phyloP scores from a whole-genome alignment of 2,888 invertebrate genomes.

The Suillia variegata region DNA sequence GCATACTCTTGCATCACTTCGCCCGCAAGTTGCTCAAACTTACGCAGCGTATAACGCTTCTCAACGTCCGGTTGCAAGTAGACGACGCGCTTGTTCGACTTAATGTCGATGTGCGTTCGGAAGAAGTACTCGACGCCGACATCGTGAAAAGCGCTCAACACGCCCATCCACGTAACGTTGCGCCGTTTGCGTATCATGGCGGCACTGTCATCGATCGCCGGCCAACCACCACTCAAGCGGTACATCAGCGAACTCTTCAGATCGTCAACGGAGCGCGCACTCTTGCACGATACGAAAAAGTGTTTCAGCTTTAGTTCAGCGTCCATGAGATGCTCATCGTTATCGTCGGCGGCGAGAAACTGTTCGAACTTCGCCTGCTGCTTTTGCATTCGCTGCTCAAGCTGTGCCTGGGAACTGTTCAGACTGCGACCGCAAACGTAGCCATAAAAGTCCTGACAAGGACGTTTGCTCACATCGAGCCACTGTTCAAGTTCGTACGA shows the following conservation, averaged over 20 bases:
- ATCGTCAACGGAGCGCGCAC: conserved; percentile 42
- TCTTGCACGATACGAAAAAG: conserved; percentile 52
- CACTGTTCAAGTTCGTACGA: conserved; percentile 46
- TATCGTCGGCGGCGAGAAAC: conserved; percentile 37
- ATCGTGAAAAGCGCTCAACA: conserved; percentile 51
- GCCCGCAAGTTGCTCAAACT: conserved; percentile 49
- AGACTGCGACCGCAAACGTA: conserved; percentile 48
- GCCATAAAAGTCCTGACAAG: conserved; percentile 54
- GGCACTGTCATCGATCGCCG: conserved; percentile 44
- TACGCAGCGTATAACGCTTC: conserved; percentile 45
- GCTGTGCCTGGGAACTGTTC: conserved; percentile 34
- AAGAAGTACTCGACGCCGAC: conserved; percentile 54
- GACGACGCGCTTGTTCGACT: conserved; percentile 51
- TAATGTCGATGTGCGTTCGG: conserved; percentile 45
- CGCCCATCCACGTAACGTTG: conserved; percentile 47
- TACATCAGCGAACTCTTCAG: conserved; percentile 48
- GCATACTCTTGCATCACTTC: conserved; percentile 46
- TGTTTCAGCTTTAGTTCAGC: conserved; percentile 51
- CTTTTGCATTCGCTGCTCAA: conserved; percentile 34
- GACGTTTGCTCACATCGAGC: conserved; percentile 41
- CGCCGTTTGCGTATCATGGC: conserved; percentile 34
- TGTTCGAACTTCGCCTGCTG: conserved; percentile 47
- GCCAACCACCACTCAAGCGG: conserved; percentile 54
- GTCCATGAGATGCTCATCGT: conserved; percentile 44
- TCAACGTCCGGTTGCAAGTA: conserved; percentile 41